A percentile compares a stretch with the other conserved stretches of the same genome.
Conservation (phyloP, 2,888 invertebrate species). For the Temnothorax unifasciatus region DNA sequence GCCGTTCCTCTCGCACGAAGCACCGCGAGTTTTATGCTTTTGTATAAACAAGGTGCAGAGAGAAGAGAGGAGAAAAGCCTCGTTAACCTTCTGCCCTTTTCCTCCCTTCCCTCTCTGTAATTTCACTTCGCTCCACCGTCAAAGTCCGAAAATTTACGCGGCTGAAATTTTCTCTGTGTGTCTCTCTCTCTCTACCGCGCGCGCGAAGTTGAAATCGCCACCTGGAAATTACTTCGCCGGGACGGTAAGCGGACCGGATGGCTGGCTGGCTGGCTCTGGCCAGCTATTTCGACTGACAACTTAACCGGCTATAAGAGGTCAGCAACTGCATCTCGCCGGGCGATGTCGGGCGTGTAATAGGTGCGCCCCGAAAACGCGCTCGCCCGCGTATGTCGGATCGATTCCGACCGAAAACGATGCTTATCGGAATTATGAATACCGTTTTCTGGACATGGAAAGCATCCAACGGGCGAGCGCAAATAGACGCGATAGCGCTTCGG, state of each 20-base stretch:
- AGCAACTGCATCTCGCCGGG: background rate
- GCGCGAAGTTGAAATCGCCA: constrained; percentile 39
- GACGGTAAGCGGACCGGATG: constrained; percentile 17
- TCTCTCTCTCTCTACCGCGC: background rate
- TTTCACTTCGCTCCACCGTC: constrained; percentile 6
- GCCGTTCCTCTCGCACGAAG: background rate
- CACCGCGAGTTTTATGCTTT: constrained; percentile 6
- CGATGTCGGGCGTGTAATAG: background rate
- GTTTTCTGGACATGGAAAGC: background rate
- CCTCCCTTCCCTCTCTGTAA: background rate
- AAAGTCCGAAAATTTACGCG: constrained; percentile 47
- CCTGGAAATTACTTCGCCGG: constrained; percentile 38
- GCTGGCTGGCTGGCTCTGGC: background rate
- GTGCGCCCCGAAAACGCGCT: background rate
- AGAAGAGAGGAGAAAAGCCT: background rate
- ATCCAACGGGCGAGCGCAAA: background rate
- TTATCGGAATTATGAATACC: constrained; percentile 31
- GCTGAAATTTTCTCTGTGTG: constrained; percentile 31
- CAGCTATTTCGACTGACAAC: constrained; percentile 41
- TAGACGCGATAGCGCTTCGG: background rate
- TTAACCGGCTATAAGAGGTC: constrained; percentile 31
- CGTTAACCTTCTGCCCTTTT: constrained; percentile 22
- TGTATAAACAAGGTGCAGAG: background rate
- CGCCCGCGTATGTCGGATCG: background rate
- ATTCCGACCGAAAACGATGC: constrained; percentile 2